Evolutionary conservation across 2,888 invertebrate species (phyloP).

Genomic region (Xestia sexstrigata): DNA sequence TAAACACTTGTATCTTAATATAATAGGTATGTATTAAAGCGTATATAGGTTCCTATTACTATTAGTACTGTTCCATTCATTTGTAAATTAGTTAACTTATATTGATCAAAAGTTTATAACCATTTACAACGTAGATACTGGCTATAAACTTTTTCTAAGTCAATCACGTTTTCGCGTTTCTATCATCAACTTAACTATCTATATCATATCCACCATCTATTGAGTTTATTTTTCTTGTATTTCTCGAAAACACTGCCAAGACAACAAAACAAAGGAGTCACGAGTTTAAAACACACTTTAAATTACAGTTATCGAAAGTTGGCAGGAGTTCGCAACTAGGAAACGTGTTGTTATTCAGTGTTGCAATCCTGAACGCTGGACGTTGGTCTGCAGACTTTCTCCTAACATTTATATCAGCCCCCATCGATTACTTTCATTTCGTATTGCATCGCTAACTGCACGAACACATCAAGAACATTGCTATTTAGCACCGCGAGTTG

Average conservation of each 20-base stretch:
- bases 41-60: no score
- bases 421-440: conserved; percentile 67
- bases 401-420: conserved; percentile 66
- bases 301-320: conserved; percentile 70
- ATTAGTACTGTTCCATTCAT: no score
- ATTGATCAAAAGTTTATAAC: neutral
- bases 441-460: conserved; percentile 52
- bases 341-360: conserved; percentile 71
- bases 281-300: conserved; percentile 54
- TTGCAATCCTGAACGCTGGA: conserved; percentile 70
- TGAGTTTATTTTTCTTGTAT: conserved; percentile 17
- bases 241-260: conserved; percentile 15
- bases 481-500: conserved; percentile 41
- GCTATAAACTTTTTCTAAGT: no score
- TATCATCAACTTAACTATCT: neutral
- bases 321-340: conserved; percentile 72
- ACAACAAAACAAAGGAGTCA: conserved; percentile 47
- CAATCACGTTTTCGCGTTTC: neutral
- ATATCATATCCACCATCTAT: neutral
- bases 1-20: no score
- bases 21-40: no score
- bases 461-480: conserved; percentile 45
- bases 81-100: no score
- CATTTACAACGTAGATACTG: neutral
- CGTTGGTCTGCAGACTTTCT: conserved; percentile 70